Percentiles rank a stretch among this genome's conserved stretches.
Conservation (phyloP, 2,888 invertebrate genomes). For the Fissipunctia ypsillon region DNA sequence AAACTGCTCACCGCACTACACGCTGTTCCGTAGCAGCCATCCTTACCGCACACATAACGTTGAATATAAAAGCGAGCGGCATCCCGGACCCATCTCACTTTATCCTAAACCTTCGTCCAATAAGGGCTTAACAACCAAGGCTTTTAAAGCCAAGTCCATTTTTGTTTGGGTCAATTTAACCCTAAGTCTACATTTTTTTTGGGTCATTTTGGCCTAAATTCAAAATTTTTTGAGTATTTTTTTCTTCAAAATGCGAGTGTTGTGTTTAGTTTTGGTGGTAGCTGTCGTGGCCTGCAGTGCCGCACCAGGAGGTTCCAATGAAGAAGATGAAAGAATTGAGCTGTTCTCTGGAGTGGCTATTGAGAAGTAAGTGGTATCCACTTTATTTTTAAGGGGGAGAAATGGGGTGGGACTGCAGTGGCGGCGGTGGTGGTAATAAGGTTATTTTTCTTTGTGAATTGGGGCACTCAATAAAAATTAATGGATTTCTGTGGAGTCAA, state of each 20-base stretch:
- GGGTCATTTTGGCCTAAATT: neutral
- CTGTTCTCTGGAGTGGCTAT: conserved; percentile 87
- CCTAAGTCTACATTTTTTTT: neutral
- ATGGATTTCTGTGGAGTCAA: no score
- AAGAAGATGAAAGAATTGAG: conserved; percentile 82
- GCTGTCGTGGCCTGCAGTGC: conserved; percentile 81
- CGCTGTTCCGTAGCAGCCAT: conserved; percentile 61
- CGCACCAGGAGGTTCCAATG: conserved; percentile 77
- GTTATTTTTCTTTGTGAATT: neutral
- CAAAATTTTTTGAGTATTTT: neutral
- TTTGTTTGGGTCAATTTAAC: neutral
- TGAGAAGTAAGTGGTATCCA: conserved; percentile 80
- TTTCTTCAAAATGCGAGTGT: conserved; percentile 73
- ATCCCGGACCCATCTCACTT: conserved; percentile 81
- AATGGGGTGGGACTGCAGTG: neutral
- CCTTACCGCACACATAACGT: conserved; percentile 61
- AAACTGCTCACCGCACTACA: conserved; percentile 63
- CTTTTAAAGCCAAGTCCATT: neutral
- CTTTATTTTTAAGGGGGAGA: neutral
- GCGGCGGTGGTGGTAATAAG: neutral
- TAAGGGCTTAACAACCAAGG: conserved; percentile 68
- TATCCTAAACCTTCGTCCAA: conserved; percentile 74
- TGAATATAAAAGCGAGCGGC: conserved; percentile 77
- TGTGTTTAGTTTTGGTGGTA: conserved; percentile 78
- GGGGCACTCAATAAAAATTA: no score